Conservation (phyloP, 2,797 vertebrate genomes). For the Enteromius argenteus region DNA sequence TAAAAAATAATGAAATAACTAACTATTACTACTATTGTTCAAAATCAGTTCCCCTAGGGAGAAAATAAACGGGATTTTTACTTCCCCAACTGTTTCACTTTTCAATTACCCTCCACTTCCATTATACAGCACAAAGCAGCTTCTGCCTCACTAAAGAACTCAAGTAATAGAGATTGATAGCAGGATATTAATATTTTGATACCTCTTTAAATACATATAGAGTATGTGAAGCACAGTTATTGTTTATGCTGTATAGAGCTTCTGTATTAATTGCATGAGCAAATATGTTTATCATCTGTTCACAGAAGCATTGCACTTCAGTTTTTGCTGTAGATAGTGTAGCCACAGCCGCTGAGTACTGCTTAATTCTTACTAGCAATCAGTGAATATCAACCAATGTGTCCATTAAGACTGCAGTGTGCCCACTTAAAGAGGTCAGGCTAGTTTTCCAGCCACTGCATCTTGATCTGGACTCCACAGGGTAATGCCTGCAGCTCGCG, state of each 20-base stretch:
- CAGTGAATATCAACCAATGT: slow-evolving; percentile 13
- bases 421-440: slow-evolving; percentile 36
- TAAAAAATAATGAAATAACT: too few relatives aligned
- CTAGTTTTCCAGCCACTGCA: slow-evolving; percentile 21
- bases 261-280: background rate
- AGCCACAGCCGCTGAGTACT: background rate
- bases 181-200: background rate
- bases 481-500: slow-evolving; percentile 32
- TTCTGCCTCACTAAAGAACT: background rate
- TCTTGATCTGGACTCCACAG: slow-evolving; percentile 38
- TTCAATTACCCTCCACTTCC: background rate
- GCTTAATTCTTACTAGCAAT: background rate
- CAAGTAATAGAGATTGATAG: background rate
- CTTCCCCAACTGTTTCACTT: background rate
- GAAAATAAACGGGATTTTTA: background rate
- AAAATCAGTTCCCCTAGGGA: background rate
- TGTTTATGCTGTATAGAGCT: background rate
- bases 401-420: slow-evolving; percentile 18
- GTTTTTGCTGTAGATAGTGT: background rate
- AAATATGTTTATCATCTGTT: background rate
- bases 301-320: background rate
- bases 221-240: background rate
- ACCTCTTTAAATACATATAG: background rate
- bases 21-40: too few relatives aligned
- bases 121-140: background rate